Conservation (phyloP, 2,888 invertebrate genomes). For the Rambutsinella grinnellia region DNA sequence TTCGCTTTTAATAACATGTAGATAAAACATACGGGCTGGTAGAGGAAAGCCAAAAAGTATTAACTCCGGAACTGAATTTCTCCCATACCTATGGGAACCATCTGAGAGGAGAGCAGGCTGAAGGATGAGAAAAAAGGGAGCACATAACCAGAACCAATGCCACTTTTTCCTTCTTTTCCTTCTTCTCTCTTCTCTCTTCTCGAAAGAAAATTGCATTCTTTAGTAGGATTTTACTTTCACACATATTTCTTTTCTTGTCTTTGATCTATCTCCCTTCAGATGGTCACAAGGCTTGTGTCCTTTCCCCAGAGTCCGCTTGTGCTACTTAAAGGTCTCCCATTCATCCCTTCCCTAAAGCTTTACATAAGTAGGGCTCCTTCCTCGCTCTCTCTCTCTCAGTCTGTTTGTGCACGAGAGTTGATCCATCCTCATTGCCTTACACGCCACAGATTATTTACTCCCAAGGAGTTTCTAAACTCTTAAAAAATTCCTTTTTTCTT, state of each 20-base stretch:
- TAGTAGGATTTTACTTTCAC: constrained; percentile 45
- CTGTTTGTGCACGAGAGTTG: neutral
- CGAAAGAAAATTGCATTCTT: constrained; percentile 31
- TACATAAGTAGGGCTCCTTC: no score
- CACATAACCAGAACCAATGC: neutral
- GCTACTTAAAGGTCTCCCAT: constrained; percentile 30
- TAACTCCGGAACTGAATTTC: constrained; percentile 10
- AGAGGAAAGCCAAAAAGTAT: constrained; percentile 18
- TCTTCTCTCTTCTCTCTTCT: neutral
- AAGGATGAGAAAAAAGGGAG: constrained; percentile 1
- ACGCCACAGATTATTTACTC: constrained; percentile 19
- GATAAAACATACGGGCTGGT: neutral
- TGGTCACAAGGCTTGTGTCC: constrained; percentile 22
- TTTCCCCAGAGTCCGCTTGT: constrained; percentile 39
- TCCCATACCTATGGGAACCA: constrained; percentile 15
- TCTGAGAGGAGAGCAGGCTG: constrained; percentile 15
- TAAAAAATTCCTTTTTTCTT: no score
- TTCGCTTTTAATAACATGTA: constrained; percentile 4
- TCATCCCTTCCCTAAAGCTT: no score
- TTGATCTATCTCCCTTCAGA: constrained; percentile 50
- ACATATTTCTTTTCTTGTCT: constrained; percentile 48
- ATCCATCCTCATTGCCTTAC: constrained; percentile 14
- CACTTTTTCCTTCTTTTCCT: neutral
- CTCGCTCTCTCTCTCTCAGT: no score
- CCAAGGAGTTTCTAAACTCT: constrained; percentile 17